phyloP scores from a whole-genome alignment of 1,140 invertebrate species.

The Hesperophylax magnus region DNA sequence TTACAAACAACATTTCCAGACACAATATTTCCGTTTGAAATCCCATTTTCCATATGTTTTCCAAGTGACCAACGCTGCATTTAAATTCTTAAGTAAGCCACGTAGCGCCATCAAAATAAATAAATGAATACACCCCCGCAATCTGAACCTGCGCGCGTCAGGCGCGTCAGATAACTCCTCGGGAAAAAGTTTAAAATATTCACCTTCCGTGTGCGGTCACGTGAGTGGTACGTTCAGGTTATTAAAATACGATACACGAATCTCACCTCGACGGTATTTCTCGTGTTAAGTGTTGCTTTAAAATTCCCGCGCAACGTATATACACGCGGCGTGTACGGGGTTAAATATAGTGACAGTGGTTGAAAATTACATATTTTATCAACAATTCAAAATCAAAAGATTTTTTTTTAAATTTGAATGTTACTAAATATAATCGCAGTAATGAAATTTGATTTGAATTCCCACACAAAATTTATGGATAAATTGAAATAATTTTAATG shows the following conservation, averaged over 20 bases:
- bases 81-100: too few relatives aligned
- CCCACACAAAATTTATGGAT: too few relatives aligned
- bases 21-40: too few relatives aligned
- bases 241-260: conserved; percentile 51
- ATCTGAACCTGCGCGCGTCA: neutral
- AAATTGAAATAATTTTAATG: too few relatives aligned
- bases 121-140: neutral
- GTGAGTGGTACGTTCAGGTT: neutral
- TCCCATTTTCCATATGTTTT: neutral
- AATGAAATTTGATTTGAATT: too few relatives aligned
- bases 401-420: too few relatives aligned
- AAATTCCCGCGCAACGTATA: conserved; percentile 53
- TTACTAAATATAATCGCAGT: too few relatives aligned
- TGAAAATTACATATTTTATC: neutral
- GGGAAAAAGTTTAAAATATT: conserved; percentile 27
- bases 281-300: conserved; percentile 53
- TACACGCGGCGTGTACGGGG: conserved; percentile 28
- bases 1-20: too few relatives aligned
- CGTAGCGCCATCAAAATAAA: neutral
- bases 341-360: conserved; percentile 26
- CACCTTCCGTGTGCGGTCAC: conserved; percentile 17
- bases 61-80: neutral
- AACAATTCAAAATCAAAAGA: neutral
- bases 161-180: conserved; percentile 4
- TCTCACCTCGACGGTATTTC: conserved; percentile 54